Evolutionary conservation across 2,888 invertebrate species (phyloP), one percentile per base, ranked within the genome.

Genomic region (Sphinx pinastri): DNA sequence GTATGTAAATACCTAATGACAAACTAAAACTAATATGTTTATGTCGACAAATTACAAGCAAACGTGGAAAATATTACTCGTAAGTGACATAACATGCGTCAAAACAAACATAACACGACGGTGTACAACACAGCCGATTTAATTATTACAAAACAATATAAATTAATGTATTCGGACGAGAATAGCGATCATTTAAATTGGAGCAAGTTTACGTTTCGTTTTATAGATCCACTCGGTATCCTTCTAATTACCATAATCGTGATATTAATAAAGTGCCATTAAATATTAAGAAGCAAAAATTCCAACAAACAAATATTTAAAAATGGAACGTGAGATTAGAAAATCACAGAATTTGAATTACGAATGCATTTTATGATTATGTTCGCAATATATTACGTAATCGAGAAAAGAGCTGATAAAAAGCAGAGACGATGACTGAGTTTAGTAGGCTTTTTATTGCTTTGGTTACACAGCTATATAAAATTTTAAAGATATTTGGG

Each of bases 151-250:
- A 76, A 74, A 67, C 71, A 31, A 66, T 71, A 69, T 25, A 72
- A 75, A 71, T 49, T 73, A 75, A 74, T 73, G 70, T 76, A 75
- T 76, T 69, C 68, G 4, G 49, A 63, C 19, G 13, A 63, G 6
- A 47, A 63, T 68, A 47, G 58, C 67, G 73, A 71, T 71, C 72
- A 69, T 72, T 67, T 31, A 72, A 73, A 74, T 69, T 70, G 71
- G 76, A 74, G 71, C 75, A 75, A 70, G 70, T 71, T 69, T 71
- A 49, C 16, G 49, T 63, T 16, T 38, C 38, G 58, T 49, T 63
- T 63, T 63, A 63, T 63, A 49, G 47, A 63, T 47, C 63, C 49
- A 47, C 49, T 49, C 13, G 16, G 7, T 47, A 19, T 19, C 19
- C 8, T 19, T 19, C 11, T 1, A 2, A 63, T 49, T 63, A 25